Evolutionary conservation across 1,140 invertebrate genomes (phyloP).

Genomic region (Epicauta chinensis): DNA sequence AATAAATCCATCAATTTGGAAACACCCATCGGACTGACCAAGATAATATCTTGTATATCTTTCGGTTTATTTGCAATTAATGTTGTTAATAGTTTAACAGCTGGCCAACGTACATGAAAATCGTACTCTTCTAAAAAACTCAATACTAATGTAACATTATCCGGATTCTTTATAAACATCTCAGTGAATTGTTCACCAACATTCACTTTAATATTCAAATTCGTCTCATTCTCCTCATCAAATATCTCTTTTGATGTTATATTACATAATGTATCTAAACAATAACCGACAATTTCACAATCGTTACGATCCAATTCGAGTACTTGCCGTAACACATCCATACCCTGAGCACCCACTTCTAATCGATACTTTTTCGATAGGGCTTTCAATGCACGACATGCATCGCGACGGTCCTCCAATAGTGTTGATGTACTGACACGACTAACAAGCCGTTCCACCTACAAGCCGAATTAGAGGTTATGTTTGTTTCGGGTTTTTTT

Average conservation of each 20-base stretch:
- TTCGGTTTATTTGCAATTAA: constrained; percentile 76
- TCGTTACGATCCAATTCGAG: constrained; percentile 79
- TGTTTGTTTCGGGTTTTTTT: not conserved
- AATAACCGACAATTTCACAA: constrained; percentile 86
- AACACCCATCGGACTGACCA: constrained; percentile 94
- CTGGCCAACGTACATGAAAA: constrained; percentile 83
- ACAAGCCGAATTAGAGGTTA: constrained; percentile 31
- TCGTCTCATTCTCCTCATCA: constrained; percentile 66
- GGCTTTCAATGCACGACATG: constrained; percentile 89
- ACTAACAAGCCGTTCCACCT: constrained; percentile 92
- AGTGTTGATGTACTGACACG: constrained; percentile 87
- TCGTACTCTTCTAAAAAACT: constrained; percentile 93
- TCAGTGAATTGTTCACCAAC: constrained; percentile 95
- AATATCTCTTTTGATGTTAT: constrained; percentile 79
- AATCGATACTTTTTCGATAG: constrained; percentile 89
- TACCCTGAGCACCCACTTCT: constrained; percentile 92
- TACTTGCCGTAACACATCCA: constrained; percentile 80
- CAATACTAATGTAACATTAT: constrained; percentile 80
- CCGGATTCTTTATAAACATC: constrained; percentile 91
- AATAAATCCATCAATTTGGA: constrained; percentile 96
- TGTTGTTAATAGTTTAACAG: constrained; percentile 77
- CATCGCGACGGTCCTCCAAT: constrained; percentile 92
- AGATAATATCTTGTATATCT: constrained; percentile 91
- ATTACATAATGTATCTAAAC: constrained; percentile 87
- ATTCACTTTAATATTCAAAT: constrained; percentile 41